These are phyloP conservation scores for Tiliqua scincoides DNA, from an alignment of 2,113 vertebrate genomes.

Conservation along the genomic window DNA sequence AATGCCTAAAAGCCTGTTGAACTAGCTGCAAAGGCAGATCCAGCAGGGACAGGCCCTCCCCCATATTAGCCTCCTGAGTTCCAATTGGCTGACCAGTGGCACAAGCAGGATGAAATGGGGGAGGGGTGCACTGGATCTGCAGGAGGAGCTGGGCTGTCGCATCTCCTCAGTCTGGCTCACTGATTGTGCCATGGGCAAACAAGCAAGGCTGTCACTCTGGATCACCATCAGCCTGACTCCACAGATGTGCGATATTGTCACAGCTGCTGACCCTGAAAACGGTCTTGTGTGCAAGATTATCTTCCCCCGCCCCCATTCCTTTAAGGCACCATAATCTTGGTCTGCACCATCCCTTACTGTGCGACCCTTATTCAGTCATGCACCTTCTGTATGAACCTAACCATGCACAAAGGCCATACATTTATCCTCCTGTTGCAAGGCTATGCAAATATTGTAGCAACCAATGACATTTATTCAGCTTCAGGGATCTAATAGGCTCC, in stretches of 20 bases:
- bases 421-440: background rate
- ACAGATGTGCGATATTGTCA: constrained; percentile 1
- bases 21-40: background rate
- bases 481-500: background rate
- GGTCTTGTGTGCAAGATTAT: background rate
- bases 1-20: background rate
- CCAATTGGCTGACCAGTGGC: background rate
- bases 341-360: background rate
- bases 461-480: background rate
- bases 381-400: background rate
- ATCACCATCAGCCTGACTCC: background rate
- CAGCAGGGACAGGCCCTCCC: background rate
- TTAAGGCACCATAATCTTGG: background rate
- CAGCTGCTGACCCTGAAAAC: constrained; percentile 12
- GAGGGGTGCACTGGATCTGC: background rate
- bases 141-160: background rate
- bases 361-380: background rate
- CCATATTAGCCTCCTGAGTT: background rate
- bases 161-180: background rate
- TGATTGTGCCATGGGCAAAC: constrained; percentile 11
- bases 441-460: background rate
- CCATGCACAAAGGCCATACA: background rate
- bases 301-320: background rate
- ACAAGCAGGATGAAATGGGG: background rate
- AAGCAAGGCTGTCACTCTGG: constrained; percentile 6